A percentile compares a stretch with the other conserved stretches of the same genome.
phyloP scores from a whole-genome alignment of 2,888 invertebrate species.

The Sepiola atlantica region DNA sequence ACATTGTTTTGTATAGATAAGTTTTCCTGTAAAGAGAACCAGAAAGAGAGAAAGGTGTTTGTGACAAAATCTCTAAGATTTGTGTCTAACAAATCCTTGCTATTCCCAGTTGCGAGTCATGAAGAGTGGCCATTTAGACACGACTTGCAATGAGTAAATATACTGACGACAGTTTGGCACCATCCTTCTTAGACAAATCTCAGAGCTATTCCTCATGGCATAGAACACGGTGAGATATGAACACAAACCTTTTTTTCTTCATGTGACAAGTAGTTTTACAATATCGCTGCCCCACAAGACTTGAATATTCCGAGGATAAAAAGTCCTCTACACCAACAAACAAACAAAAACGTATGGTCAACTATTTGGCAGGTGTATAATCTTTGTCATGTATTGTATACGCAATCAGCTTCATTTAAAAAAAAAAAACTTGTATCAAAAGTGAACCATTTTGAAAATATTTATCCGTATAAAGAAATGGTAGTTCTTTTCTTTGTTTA shows the following conservation, averaged over 20 bases:
- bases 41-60: slow-evolving; percentile 24
- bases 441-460: neutral
- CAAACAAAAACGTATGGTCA: neutral
- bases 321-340: neutral
- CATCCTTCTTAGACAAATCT: slow-evolving; percentile 13
- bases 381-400: slow-evolving; percentile 32
- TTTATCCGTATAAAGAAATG: neutral
- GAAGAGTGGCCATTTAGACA: slow-evolving; percentile 32
- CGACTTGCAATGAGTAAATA: slow-evolving; percentile 1
- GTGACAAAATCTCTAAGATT: slow-evolving; percentile 32
- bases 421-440: neutral
- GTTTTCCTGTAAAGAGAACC: neutral
- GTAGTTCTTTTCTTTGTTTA: neutral
- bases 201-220: neutral
- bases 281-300: neutral
- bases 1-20: neutral
- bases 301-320: neutral
- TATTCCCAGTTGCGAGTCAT: slow-evolving; percentile 32
- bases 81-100: slow-evolving; percentile 9
- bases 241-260: slow-evolving; percentile 32
- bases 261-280: slow-evolving; percentile 8
- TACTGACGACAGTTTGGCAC: slow-evolving; percentile 21
- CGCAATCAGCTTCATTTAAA: slow-evolving; percentile 32
- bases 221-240: slow-evolving; percentile 20
- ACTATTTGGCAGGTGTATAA: slow-evolving; percentile 19